Percentiles rank a stretch among this genome's conserved stretches.
phyloP scores from a whole-genome alignment of 2,797 vertebrate species.

The Sciurus carolinensis region DNA sequence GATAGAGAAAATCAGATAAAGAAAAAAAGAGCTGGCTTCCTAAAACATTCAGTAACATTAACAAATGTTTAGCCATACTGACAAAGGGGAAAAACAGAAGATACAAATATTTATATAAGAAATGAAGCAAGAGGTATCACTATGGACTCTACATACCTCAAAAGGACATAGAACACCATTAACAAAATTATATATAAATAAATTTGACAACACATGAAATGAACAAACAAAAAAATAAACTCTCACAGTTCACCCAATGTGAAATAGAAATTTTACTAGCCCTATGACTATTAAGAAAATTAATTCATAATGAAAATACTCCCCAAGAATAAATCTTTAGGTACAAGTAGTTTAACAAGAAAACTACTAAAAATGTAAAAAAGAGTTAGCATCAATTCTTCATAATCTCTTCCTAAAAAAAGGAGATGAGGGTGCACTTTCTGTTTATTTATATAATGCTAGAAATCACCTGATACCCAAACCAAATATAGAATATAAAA shows the following conservation, averaged over 20 bases:
- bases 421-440: not conserved
- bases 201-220: not conserved
- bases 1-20: not conserved
- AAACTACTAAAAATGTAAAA: not conserved
- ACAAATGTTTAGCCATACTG: not conserved
- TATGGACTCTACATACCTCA: not conserved
- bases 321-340: not conserved
- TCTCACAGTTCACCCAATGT: not conserved
- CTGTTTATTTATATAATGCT: slow-evolving; percentile 37
- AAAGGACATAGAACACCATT: not conserved
- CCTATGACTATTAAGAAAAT: not conserved
- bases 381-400: not conserved
- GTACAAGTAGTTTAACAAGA: not conserved
- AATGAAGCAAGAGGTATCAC: not conserved
- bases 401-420: not conserved
- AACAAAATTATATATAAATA: not conserved
- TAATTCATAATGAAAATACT: slow-evolving; percentile 12
- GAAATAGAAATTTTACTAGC: not conserved
- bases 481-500: not conserved
- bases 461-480: not conserved
- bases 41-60: not conserved
- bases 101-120: not conserved
- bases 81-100: not conserved
- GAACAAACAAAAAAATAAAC: not conserved
- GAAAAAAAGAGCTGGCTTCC: not conserved